A percentile compares a stretch with the other conserved stretches of the same genome.
Evolutionary conservation across 2,888 invertebrate genomes (phyloP).

Genomic region (Fragum fragum): DNA sequence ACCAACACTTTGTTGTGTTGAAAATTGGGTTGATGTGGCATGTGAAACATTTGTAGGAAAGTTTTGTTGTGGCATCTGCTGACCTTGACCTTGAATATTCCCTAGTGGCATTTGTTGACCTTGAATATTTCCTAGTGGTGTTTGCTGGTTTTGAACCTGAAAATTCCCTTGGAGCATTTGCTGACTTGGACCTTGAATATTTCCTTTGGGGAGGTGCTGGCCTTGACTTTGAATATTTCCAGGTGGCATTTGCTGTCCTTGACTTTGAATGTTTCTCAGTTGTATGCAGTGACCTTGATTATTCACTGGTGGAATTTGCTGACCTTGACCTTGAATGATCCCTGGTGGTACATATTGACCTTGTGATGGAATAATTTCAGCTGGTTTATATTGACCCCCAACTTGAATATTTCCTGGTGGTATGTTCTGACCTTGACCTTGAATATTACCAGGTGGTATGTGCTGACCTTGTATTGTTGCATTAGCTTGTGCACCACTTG

Average conservation of each 20-base stretch:
- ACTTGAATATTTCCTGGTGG: background rate
- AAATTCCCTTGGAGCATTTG: no score
- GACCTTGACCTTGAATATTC: background rate
- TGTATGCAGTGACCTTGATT: no score
- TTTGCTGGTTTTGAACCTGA: background rate
- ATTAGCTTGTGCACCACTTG: background rate
- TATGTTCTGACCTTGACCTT: no score
- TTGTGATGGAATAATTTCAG: background rate
- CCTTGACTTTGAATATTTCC: no score
- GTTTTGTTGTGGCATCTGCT: background rate
- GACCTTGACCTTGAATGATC: background rate
- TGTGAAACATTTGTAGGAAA: background rate
- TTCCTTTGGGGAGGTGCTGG: no score
- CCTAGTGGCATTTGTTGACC: slow-evolving; percentile 1
- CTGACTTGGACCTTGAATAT: no score
- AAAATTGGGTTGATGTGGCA: background rate
- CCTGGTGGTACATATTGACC: background rate
- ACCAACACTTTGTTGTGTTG: background rate
- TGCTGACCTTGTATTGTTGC: slow-evolving; percentile 14
- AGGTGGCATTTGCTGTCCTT: background rate
- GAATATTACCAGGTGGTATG: background rate
- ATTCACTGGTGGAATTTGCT: background rate
- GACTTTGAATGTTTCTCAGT: no score
- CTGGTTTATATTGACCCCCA: background rate
- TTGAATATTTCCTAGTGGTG: background rate